These are phyloP conservation scores for Phrynocephalus versicolor DNA, from an alignment of 2,113 vertebrate genomes.

Conservation along the genomic window DNA sequence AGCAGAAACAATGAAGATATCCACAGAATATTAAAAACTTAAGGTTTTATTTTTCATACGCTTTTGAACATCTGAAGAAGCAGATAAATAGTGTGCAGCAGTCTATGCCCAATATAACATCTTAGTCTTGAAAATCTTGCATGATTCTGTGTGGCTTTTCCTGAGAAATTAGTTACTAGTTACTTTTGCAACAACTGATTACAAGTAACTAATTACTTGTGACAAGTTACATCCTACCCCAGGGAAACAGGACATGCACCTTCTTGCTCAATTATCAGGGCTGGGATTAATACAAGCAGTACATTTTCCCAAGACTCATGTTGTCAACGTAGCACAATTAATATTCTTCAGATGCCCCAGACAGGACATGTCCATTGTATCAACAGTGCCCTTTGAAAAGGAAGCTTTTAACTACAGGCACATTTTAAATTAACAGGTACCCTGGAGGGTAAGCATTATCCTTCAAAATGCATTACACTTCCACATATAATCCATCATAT, in stretches of 20 bases:
- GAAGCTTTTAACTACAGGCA: conserved; percentile 26
- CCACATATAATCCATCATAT: conserved; percentile 56
- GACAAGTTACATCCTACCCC: not conserved
- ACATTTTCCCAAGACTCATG: not conserved
- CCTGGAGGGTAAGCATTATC: conserved; percentile 41
- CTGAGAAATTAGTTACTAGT: too few species aligned
- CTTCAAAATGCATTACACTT: conserved; percentile 44
- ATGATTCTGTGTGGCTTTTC: too few species aligned
- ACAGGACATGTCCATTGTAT: conserved; percentile 4
- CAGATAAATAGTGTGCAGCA: too few species aligned
- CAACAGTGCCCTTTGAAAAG: conserved; percentile 31
- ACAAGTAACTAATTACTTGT: not conserved
- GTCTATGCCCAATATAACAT: too few species aligned
- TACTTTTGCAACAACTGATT: not conserved
- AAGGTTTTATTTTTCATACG: not conserved
- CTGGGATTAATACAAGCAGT: not conserved
- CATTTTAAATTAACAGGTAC: conserved; percentile 53
- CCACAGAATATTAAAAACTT: not conserved
- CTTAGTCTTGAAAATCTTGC: too few species aligned
- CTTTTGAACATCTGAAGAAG: not conserved
- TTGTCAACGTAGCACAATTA: conserved; percentile 15
- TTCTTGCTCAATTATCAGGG: not conserved
- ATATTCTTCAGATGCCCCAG: not conserved
- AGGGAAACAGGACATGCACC: not conserved
- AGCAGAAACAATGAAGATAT: too few species aligned